A percentile compares a stretch with the other conserved stretches of the same genome.
Conservation (phyloP, 1,140 invertebrate species). For the Achatina immaculata region DNA sequence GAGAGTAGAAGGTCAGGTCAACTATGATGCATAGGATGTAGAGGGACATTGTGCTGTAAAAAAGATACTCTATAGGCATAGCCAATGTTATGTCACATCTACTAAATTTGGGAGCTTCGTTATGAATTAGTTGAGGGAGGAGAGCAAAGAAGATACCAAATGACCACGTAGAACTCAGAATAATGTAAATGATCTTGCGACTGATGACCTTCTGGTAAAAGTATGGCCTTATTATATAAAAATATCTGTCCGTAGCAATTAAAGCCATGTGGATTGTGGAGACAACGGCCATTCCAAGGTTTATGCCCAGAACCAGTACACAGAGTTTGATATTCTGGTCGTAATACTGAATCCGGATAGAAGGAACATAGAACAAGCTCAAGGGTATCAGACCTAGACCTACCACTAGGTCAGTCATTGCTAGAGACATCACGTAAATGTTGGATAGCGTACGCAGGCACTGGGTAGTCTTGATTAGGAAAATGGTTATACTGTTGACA, state of each 20-base stretch:
- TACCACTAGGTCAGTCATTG: slow-evolving; percentile 12
- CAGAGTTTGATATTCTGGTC: slow-evolving; percentile 14
- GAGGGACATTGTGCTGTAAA: slow-evolving; percentile 11
- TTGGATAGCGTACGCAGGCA: slow-evolving; percentile 22
- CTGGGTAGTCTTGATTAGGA: background rate
- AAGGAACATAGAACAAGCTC: slow-evolving; percentile 7
- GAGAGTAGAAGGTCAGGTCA: slow-evolving; percentile 2
- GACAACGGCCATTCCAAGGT: slow-evolving; percentile 11
- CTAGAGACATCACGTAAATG: slow-evolving; percentile 22
- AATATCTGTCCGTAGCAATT: slow-evolving; percentile 21
- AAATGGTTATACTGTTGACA: slow-evolving; percentile 6
- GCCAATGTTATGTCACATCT: slow-evolving; percentile 11
- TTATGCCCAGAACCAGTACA: background rate
- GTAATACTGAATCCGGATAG: background rate
- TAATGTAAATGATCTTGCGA: background rate
- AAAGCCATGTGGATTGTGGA: slow-evolving; percentile 17
- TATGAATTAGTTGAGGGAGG: slow-evolving; percentile 24
- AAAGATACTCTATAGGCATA: slow-evolving; percentile 21
- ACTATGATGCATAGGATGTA: background rate
- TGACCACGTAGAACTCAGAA: background rate
- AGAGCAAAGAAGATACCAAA: slow-evolving; percentile 13
- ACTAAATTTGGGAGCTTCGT: background rate
- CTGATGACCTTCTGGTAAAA: background rate
- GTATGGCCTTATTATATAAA: slow-evolving; percentile 14
- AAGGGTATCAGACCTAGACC: slow-evolving; percentile 16